Percentiles rank a stretch among this genome's conserved stretches.
Evolutionary conservation across 2,797 vertebrate species (phyloP).

Genomic region (Ptychobarbus kaznakovi): DNA sequence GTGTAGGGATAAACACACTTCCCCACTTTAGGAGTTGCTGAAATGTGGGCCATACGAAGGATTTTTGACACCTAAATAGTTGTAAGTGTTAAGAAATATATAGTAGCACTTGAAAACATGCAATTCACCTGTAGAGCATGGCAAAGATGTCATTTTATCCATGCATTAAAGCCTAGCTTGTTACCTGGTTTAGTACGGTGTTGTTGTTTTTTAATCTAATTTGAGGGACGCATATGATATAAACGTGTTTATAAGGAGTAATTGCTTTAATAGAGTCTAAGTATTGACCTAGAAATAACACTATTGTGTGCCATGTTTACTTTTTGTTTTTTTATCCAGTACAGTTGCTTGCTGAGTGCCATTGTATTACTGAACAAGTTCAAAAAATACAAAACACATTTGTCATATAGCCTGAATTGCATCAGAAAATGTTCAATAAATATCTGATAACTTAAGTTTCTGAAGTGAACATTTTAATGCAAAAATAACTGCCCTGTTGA

Average conservation of each 20-base stretch:
- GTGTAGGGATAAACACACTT: slow-evolving; percentile 8
- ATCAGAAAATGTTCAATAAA: neutral
- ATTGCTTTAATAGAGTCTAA: neutral
- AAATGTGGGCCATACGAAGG: neutral
- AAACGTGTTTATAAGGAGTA: neutral
- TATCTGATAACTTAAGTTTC: neutral
- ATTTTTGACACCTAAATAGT: neutral
- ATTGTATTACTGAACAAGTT: neutral
- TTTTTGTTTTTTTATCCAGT: neutral
- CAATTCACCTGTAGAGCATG: neutral
- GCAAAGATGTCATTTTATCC: slow-evolving; percentile 20
- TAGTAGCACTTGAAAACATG: slow-evolving; percentile 33
- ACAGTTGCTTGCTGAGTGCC: neutral
- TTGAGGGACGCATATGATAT: neutral
- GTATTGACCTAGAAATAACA: slow-evolving; percentile 4
- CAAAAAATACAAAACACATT: neutral
- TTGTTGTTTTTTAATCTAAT: slow-evolving; percentile 33
- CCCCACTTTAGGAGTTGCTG: neutral
- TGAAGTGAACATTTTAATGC: neutral
- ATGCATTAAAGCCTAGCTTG: neutral
- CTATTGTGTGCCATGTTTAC: slow-evolving; percentile 1
- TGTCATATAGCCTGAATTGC: neutral
- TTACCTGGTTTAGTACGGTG: neutral
- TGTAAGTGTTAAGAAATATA: slow-evolving; percentile 26
- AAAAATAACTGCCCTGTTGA: slow-evolving; percentile 5